Evolutionary conservation across 2,113 vertebrate species (phyloP), one percentile per base, ranked within the genome.

Genomic region (Pimephales promelas): DNA sequence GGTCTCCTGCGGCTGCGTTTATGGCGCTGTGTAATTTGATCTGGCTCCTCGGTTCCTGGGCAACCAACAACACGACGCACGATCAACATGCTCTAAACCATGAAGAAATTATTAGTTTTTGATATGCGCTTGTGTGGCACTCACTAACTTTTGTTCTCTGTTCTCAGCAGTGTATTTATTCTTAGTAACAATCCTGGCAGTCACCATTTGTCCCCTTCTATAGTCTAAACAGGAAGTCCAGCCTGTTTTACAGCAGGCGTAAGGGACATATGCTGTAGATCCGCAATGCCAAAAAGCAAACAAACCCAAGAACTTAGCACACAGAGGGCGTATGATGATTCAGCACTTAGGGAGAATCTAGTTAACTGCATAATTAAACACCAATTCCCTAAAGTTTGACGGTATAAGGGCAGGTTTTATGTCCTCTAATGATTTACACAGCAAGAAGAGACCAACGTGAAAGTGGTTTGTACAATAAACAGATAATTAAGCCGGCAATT

Each of bases 41-140:
- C 57, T 72, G 83, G 85, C 79, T 83, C 78, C 79, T 76, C 59
- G 45, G 92, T 92, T 92, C 88, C 92, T 86, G 90, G 71, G 91
- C 90, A 91, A 94, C 92, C 61, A 71, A n/a, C 64, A 45, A 77
- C 47, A 34, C 36, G 61, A 84, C 36, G 24, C 81, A 36, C 20
- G 20, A 79, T 10, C 10, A 80, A 31, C 59, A 57, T 7, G 13
- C 40, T 52, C 74, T 45, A 26, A 62, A 34, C n/a, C 18, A 6
- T 54, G 68, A 81, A 68, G 59, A 20, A 83, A 83, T 13, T 28
- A 28, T 11, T 28, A 64, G 26, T 8, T 85, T 24, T 56, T 14
- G 4, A 28, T 45, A 56, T 2, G 43, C 16, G 5, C 59, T 9
- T 59, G 20, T 59, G 20, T 61, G 47, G 70, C 1, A 4, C 62